phyloP scores from a whole-genome alignment of 1,140 invertebrate genomes.

The Myzus persicae region DNA sequence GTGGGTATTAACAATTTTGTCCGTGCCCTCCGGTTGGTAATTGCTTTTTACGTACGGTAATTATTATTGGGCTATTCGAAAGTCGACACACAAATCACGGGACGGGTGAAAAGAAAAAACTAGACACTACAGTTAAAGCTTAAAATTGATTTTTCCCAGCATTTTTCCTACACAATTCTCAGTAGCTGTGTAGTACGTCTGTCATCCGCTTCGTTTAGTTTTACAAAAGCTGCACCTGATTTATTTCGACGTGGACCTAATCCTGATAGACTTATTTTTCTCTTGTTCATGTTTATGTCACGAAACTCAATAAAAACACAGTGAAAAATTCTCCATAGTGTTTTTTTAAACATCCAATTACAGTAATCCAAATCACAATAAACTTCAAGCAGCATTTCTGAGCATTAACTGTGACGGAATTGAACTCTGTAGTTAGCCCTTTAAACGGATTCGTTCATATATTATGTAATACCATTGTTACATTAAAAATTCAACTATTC shows the following conservation, averaged over 20 bases:
- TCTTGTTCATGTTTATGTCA: neutral
- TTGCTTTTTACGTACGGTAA: neutral
- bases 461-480: neutral
- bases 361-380: conserved; percentile 11
- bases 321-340: neutral
- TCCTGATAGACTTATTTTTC: conserved; percentile 41
- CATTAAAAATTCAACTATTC: neutral
- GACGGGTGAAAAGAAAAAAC: neutral
- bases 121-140: neutral
- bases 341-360: conserved; percentile 40
- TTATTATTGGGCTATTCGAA: neutral
- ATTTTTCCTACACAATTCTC: neutral
- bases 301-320: conserved; percentile 11
- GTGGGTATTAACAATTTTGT: neutral
- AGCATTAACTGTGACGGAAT: neutral
- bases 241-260: conserved; percentile 52
- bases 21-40: neutral
- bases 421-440: neutral
- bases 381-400: neutral
- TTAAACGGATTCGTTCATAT: neutral
- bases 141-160: conserved; percentile 26
- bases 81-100: conserved; percentile 27
- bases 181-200: neutral
- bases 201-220: conserved; percentile 51
- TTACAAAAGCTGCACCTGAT: conserved; percentile 51